Evolutionary conservation across 2,888 invertebrate genomes (phyloP).

Genomic region (Opisthograptis luteolata): DNA sequence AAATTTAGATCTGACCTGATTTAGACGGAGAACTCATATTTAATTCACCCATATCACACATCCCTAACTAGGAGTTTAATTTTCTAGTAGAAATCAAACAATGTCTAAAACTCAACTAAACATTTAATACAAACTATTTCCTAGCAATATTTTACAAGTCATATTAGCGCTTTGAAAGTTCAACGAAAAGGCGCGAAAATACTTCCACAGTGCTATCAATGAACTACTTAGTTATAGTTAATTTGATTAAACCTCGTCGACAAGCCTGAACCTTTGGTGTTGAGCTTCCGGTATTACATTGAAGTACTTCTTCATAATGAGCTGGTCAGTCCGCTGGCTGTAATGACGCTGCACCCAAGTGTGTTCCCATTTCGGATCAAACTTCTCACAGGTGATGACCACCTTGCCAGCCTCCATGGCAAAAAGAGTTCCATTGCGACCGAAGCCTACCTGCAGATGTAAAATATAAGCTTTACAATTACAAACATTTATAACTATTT

Average conservation of each 20-base stretch:
- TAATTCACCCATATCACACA: too few species aligned
- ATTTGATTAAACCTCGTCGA: constrained; percentile 89
- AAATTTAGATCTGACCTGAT: too few species aligned
- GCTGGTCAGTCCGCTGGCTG: constrained; percentile 85
- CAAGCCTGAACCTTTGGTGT: constrained; percentile 90
- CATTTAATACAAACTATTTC: constrained; percentile 2
- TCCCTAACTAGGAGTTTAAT: too few species aligned
- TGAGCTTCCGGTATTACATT: constrained; percentile 92
- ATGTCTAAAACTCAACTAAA: constrained; percentile 68
- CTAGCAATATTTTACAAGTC: constrained; percentile 6
- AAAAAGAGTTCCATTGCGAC: constrained; percentile 90
- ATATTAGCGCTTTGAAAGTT: too few species aligned
- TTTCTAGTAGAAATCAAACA: constrained; percentile 16
- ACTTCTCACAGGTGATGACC: constrained; percentile 91
- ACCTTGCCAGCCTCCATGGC: constrained; percentile 92
- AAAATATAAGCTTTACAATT: too few species aligned
- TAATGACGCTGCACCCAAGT: constrained; percentile 88
- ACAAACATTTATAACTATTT: too few species aligned
- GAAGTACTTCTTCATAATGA: constrained; percentile 92
- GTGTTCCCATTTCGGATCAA: constrained; percentile 91
- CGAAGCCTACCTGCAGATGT: constrained; percentile 89
- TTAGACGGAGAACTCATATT: too few species aligned
- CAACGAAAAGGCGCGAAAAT: too few species aligned
- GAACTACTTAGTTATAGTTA: too few species aligned
- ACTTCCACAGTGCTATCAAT: too few species aligned